Evolutionary conservation across 1,140 invertebrate genomes (phyloP).

Genomic region (Zophobas atratus): DNA sequence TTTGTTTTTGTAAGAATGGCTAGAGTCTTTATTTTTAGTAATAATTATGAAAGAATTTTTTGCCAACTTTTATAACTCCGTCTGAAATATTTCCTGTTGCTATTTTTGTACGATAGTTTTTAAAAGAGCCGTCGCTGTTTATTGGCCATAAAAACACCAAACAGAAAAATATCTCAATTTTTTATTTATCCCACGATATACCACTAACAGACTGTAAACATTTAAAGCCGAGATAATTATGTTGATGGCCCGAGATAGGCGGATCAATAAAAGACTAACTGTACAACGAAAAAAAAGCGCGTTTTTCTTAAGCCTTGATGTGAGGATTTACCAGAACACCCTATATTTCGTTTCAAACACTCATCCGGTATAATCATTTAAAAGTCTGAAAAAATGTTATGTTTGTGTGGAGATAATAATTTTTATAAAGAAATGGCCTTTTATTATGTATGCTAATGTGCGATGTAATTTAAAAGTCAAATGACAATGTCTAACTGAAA

Average conservation of each 20-base stretch:
- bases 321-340: background rate
- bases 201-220: background rate
- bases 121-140: constrained; percentile 3
- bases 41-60: constrained; percentile 23
- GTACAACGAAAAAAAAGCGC: background rate
- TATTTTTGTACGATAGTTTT: background rate
- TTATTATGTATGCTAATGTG: constrained; percentile 25
- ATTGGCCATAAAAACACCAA: constrained; percentile 18
- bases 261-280: background rate
- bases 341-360: constrained; percentile 12
- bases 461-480: constrained; percentile 37
- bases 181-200: background rate
- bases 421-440: constrained; percentile 30
- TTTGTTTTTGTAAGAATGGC: constrained; percentile 30
- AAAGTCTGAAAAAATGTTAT: background rate
- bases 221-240: background rate
- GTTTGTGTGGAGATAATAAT: constrained; percentile 8
- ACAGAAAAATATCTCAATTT: background rate
- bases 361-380: constrained; percentile 13
- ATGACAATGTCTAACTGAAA: constrained; percentile 22
- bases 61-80: background rate
- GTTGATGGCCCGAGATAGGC: background rate
- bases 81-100: constrained; percentile 24
- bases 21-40: background rate
- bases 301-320: no score